Evolutionary conservation across 2,888 invertebrate genomes (phyloP).

Genomic region (Rugalucina vietnamica): DNA sequence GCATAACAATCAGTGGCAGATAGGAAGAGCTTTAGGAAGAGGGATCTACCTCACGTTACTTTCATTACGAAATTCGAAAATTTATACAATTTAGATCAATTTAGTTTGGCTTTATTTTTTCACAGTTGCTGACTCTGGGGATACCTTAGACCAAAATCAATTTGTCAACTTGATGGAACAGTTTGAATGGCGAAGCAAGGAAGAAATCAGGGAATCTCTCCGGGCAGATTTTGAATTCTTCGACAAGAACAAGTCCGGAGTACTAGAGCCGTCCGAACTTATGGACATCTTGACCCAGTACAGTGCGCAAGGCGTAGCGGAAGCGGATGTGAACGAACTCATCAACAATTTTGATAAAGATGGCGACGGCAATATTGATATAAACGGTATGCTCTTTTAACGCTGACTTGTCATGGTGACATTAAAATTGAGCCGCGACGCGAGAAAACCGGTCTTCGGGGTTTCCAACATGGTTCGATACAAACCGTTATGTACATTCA

Average conservation of each 20-base stretch:
- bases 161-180: slow-evolving; percentile 37
- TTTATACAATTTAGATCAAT: too few relatives aligned
- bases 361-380: slow-evolving; percentile 36
- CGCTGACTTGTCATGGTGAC: not conserved
- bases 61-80: too few relatives aligned
- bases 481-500: too few relatives aligned
- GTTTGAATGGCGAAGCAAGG: slow-evolving; percentile 45
- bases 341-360: slow-evolving; percentile 44
- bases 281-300: slow-evolving; percentile 39
- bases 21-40: too few relatives aligned
- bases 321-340: slow-evolving; percentile 32
- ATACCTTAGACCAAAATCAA: slow-evolving; percentile 42
- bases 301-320: slow-evolving; percentile 25
- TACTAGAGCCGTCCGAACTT: slow-evolving; percentile 30
- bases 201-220: slow-evolving; percentile 21
- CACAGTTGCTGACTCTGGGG: slow-evolving; percentile 33
- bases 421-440: not conserved
- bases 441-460: not conserved
- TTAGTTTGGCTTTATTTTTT: not conserved
- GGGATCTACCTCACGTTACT: too few relatives aligned
- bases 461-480: too few relatives aligned
- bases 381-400: slow-evolving; percentile 25
- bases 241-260: slow-evolving; percentile 24
- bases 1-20: too few relatives aligned
- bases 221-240: slow-evolving; percentile 40